Evolutionary conservation across 2,797 vertebrate species (phyloP).

Genomic region (Hippocampus kuda): DNA sequence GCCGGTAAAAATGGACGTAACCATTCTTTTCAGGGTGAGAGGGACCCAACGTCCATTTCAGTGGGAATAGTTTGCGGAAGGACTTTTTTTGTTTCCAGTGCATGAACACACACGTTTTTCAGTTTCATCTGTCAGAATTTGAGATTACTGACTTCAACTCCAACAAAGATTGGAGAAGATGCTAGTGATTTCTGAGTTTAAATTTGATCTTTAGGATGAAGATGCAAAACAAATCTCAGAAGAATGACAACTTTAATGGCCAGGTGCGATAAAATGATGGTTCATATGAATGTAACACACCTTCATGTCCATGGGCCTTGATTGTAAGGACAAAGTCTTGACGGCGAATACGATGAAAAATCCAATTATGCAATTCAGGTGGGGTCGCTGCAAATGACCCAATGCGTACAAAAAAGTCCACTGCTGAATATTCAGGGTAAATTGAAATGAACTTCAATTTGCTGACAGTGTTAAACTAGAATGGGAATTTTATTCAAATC

Average conservation of each 20-base stretch:
- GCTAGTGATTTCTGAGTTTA: background rate
- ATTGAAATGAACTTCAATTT: conserved; percentile 1
- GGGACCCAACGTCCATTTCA: too few relatives aligned
- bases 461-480: background rate
- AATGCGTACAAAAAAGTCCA: background rate
- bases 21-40: too few relatives aligned
- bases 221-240: background rate
- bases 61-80: too few relatives aligned
- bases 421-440: background rate
- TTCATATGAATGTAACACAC: background rate
- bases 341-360: background rate
- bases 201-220: background rate
- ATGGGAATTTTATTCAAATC: conserved; percentile 5
- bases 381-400: background rate
- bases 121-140: background rate
- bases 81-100: too few relatives aligned
- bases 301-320: background rate
- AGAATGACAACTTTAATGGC: background rate
- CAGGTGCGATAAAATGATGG: background rate
- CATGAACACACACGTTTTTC: too few relatives aligned
- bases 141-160: background rate
- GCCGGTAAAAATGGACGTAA: too few relatives aligned
- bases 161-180: background rate
- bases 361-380: too few relatives aligned
- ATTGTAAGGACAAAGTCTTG: background rate